Evolutionary conservation across 2,113 vertebrate species (phyloP), one percentile per base, ranked within the genome.

Genomic region (Turdus rufiventris): DNA sequence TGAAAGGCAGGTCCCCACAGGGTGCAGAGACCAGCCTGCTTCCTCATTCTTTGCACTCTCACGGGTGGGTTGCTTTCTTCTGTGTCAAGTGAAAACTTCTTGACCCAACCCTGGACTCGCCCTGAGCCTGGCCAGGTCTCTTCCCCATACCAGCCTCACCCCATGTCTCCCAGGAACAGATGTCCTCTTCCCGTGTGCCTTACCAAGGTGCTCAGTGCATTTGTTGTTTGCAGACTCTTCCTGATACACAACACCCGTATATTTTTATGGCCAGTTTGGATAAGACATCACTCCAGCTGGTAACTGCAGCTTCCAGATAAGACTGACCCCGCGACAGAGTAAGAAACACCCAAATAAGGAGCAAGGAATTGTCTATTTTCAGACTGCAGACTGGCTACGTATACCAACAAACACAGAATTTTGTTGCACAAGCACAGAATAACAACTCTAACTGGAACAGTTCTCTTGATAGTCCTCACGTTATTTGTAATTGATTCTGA

Each of bases 221-320:
- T 33, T 61, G 36, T 29, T 1, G 0, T n/a, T 67, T 38, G 66
- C 42, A 34, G 71, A 43, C 31, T 10, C 71, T 58, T 95, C 78
- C 75, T 31, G 29, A 58, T 70, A 80, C 13, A 23, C 54, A 53
- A 63, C 40, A 9, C 1, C 3, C 12, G 9, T 42, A 34, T 36
- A 6, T 29, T 92, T 83, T 88, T 88, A 80, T 7, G 28, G 79
- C 58, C 18, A 11, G 2, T 62, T 83, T 40, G 67, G 75, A 83
- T 83, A 83, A 83, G 79, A 63, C 54, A 66, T n/a, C 5, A 0
- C 47, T 60, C 56, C 82, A 88, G 82, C 67, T 92, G 91, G 71
- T 48, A 66, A 29, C 67, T 82, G 79, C 26, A 34, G 31, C n/a
- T 34, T 57, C 58, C 31, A 91, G 93, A 88, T 96, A 94, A 95